phyloP scores from a whole-genome alignment of 2,888 invertebrate species.

The Rhamnusium bicolor region DNA sequence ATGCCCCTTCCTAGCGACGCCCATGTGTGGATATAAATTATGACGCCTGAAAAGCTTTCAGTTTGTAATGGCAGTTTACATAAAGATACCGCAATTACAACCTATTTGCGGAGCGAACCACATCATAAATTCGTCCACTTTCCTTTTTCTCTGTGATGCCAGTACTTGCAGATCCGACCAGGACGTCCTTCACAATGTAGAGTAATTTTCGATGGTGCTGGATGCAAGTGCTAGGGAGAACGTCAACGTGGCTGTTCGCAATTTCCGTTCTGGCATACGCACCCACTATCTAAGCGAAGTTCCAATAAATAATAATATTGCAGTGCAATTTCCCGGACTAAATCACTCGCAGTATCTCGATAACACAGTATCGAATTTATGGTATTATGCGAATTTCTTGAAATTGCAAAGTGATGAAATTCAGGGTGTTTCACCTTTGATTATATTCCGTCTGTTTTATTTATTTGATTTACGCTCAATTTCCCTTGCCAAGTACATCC shows the following conservation, averaged over 20 bases:
- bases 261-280: conserved; percentile 59
- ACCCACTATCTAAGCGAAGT: conserved; percentile 49
- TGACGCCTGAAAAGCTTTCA: background rate
- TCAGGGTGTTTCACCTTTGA: background rate
- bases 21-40: background rate
- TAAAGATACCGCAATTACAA: conserved; percentile 7
- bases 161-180: conserved; percentile 14
- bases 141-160: conserved; percentile 1
- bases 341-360: conserved; percentile 62
- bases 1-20: too few relatives aligned
- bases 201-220: conserved; percentile 20
- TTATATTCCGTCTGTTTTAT: background rate
- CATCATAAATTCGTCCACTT: conserved; percentile 15
- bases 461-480: background rate
- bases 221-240: conserved; percentile 52
- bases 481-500: background rate
- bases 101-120: conserved; percentile 5
- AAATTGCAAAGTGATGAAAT: background rate
- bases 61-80: background rate
- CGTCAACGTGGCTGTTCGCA: conserved; percentile 59
- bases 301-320: conserved; percentile 61
- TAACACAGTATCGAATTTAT: conserved; percentile 32
- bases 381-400: background rate
- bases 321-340: conserved; percentile 64
- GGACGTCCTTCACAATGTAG: conserved; percentile 7